A percentile compares a stretch with the other conserved stretches of the same genome.
These are phyloP conservation scores for Megatriorchis doriae DNA, from an alignment of 2,113 vertebrate genomes.

Conservation along the genomic window DNA sequence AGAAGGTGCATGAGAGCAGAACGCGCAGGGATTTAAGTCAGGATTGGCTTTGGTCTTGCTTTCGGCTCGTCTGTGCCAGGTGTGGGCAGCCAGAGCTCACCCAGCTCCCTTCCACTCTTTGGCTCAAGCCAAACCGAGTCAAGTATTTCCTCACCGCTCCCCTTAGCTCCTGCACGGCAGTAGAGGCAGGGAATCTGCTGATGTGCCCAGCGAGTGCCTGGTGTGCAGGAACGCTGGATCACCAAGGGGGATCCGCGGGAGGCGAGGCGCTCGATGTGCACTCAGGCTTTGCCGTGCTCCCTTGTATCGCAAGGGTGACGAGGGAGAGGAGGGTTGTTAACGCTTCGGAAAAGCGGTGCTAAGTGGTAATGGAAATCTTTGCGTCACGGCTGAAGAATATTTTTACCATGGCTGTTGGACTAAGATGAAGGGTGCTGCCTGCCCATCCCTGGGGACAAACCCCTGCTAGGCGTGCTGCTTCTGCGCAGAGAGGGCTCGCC, in stretches of 20 bases:
- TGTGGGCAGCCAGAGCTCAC: not conserved
- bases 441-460: not conserved
- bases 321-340: not conserved
- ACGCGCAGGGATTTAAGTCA: not conserved
- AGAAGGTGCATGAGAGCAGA: not conserved
- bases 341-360: not conserved
- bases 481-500: rapidly evolving
- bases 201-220: rapidly evolving
- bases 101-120: not conserved
- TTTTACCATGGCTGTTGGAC: not conserved
- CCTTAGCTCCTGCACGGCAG: rapidly evolving
- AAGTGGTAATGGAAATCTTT: not conserved
- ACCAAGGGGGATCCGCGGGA: rapidly evolving
- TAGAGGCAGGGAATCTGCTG: not conserved
- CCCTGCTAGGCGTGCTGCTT: rapidly evolving
- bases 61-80: not conserved
- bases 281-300: not conserved
- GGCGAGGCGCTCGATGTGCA: rapidly evolving
- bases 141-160: too few relatives aligned
- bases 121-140: rapidly evolving
- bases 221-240: rapidly evolving
- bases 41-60: not conserved
- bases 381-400: not conserved
- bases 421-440: rapidly evolving
- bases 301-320: too few relatives aligned